A percentile compares a stretch with the other conserved stretches of the same genome.
These are phyloP conservation scores for Dioctria linearis DNA, from an alignment of 2,888 invertebrate species.

Conservation along the genomic window DNA sequence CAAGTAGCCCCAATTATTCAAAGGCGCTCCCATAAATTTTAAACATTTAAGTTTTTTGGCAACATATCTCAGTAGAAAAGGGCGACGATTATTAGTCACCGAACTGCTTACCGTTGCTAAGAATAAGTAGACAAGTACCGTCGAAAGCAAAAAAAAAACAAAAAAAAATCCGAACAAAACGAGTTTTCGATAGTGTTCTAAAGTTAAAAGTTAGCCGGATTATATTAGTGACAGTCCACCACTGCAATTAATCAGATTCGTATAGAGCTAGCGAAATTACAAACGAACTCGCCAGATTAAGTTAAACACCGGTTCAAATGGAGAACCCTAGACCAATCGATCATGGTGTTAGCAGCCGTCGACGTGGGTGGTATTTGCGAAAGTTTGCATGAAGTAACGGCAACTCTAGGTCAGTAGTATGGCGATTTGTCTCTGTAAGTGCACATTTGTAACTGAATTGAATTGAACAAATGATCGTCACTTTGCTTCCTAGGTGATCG, in stretches of 20 bases:
- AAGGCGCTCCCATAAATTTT: slow-evolving; percentile 4
- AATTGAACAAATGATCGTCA: slow-evolving; percentile 5
- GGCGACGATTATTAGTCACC: not conserved
- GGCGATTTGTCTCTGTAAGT: slow-evolving; percentile 42
- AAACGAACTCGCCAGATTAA: slow-evolving; percentile 41
- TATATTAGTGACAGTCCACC: slow-evolving; percentile 28
- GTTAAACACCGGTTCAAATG: slow-evolving; percentile 50
- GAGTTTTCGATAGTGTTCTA: slow-evolving; percentile 20
- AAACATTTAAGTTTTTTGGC: not conserved
- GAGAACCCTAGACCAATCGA: slow-evolving; percentile 44
- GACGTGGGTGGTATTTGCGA: slow-evolving; percentile 42
- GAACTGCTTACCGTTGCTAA: not conserved
- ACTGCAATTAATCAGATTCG: slow-evolving; percentile 41
- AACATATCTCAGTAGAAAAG: not conserved
- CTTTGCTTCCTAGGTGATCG: not conserved
- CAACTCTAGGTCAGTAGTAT: slow-evolving; percentile 47
- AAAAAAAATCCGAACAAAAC: not conserved
- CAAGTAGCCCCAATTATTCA: not conserved
- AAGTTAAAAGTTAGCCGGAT: slow-evolving; percentile 9
- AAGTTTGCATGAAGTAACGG: slow-evolving; percentile 44
- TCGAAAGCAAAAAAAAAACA: not conserved
- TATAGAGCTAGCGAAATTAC: slow-evolving; percentile 30
- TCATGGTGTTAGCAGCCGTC: slow-evolving; percentile 40
- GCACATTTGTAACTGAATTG: slow-evolving; percentile 30
- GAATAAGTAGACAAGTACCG: not conserved